Percentiles rank a stretch among this genome's conserved stretches.
Evolutionary conservation across 2,888 invertebrate genomes (phyloP).

Genomic region (Ormia ochracea): DNA sequence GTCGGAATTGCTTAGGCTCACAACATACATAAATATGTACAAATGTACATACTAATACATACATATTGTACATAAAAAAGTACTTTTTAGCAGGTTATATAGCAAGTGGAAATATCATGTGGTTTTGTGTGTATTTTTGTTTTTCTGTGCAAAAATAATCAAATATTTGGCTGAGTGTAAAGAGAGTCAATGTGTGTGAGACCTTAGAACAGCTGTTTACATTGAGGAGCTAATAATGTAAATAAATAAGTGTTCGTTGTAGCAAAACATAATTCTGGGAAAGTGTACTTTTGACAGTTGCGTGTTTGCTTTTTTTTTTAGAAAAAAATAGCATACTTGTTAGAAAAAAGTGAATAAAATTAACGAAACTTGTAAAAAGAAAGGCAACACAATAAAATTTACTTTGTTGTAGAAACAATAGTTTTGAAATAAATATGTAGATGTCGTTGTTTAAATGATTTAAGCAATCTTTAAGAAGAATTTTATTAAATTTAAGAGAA

Average conservation of each 20-base stretch:
- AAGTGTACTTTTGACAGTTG: conserved; percentile 5
- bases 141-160: background rate
- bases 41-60: too few relatives aligned
- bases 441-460: conserved; percentile 32
- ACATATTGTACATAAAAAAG: too few relatives aligned
- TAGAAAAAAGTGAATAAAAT: conserved; percentile 11
- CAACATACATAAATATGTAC: too few relatives aligned
- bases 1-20: too few relatives aligned
- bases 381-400: conserved; percentile 4
- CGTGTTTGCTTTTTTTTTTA: background rate
- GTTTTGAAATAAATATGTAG: conserved; percentile 37
- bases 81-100: too few relatives aligned
- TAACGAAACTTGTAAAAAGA: background rate
- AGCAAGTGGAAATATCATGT: too few relatives aligned
- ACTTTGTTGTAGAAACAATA: conserved; percentile 26
- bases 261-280: background rate
- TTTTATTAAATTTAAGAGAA: conserved; percentile 28
- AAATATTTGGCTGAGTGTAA: conserved; percentile 13
- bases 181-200: background rate
- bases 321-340: background rate
- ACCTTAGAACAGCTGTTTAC: background rate
- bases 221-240: background rate
- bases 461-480: conserved; percentile 34
- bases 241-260: background rate
- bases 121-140: background rate